Evolutionary conservation across 2,888 invertebrate species (phyloP).

Genomic region (Aphidius colemani): DNA sequence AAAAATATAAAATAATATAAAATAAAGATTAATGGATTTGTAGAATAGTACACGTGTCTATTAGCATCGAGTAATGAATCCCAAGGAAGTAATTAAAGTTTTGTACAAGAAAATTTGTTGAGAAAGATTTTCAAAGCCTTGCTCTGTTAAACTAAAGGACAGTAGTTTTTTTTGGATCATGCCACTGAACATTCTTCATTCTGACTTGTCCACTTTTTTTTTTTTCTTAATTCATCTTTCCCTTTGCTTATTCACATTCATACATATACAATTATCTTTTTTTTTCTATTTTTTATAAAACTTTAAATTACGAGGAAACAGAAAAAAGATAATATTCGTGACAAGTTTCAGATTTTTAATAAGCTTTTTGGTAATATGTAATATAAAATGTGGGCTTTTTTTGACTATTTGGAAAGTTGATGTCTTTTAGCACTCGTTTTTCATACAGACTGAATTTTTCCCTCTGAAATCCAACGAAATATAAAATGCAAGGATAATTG

Average conservation of each 20-base stretch:
- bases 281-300: constrained; percentile 1
- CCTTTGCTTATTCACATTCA: constrained; percentile 5
- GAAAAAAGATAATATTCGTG: no score
- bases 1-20: neutral
- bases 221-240: constrained; percentile 18
- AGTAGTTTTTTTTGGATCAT: constrained; percentile 9
- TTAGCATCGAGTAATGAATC: constrained; percentile 56
- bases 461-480: neutral
- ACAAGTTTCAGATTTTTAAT: no score
- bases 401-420: no score
- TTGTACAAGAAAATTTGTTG: constrained; percentile 44
- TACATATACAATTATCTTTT: constrained; percentile 1
- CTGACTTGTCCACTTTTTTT: constrained; percentile 24
- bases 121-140: constrained; percentile 14
- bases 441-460: no score
- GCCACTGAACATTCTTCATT: constrained; percentile 42
- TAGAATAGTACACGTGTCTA: constrained; percentile 48
- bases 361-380: no score
- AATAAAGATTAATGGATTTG: neutral
- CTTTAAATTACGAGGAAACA: neutral
- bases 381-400: no score
- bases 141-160: neutral
- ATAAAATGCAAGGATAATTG: constrained; percentile 38
- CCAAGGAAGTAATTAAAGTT: constrained; percentile 57
- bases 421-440: no score